Evolutionary conservation across 2,888 invertebrate species (phyloP).

Genomic region (Rotaria macrura): DNA sequence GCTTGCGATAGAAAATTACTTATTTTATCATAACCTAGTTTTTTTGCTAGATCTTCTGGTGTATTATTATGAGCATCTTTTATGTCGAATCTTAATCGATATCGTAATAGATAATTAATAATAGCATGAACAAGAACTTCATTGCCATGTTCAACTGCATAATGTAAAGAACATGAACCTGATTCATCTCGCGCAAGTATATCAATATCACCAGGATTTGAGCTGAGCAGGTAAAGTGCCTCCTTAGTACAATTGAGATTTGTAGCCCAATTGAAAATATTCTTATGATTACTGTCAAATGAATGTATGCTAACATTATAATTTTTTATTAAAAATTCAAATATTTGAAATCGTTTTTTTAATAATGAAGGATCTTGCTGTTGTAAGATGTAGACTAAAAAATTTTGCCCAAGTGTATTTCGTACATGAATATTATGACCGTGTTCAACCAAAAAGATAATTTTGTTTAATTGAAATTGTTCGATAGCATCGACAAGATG

Average conservation of each 20-base stretch:
- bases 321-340: background rate
- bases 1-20: background rate
- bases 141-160: slow-evolving; percentile 9
- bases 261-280: background rate
- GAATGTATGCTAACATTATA: background rate
- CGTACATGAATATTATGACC: background rate
- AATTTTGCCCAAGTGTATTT: background rate
- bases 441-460: background rate
- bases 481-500: background rate
- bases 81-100: background rate
- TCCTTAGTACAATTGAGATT: background rate
- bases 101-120: background rate
- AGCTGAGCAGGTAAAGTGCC: background rate
- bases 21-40: background rate
- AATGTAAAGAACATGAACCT: slow-evolving; percentile 10
- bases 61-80: background rate
- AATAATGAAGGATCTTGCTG: background rate
- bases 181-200: background rate
- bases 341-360: slow-evolving; percentile 14
- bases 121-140: background rate
- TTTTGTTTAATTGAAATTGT: background rate
- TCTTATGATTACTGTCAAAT: background rate
- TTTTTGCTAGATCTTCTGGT: background rate
- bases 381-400: background rate
- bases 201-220: background rate